Base-by-base conservation (phyloP, 1,140 invertebrate species). In the Drosophila sp. region DNA sequence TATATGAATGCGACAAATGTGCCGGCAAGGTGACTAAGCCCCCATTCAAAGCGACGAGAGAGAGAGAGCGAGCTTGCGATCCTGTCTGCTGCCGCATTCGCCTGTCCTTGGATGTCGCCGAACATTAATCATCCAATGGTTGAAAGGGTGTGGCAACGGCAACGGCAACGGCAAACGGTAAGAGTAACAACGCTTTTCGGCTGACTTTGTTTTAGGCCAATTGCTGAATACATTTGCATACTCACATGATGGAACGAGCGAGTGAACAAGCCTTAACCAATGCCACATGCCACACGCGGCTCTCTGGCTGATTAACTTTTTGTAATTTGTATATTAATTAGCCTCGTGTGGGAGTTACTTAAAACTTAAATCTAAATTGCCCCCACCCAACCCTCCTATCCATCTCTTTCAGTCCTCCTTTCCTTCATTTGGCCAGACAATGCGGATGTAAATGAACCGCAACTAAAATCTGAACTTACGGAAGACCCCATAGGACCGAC, bases 371-470 rank as follows among this genome's bases (percentile, higher is more conserved):
- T 79, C 72, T 66, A 86, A 85, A 75, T 57, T 66, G 82, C 55
- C 32, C 25, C 10, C 47, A 47, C 7, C 64, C 68, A 60, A 60
- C 60, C 40, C 77, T 55, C 56, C 77, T 55, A 67, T 62, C 66
- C 41, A 56, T 32, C 50, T 6, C 58, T 63, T 58, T 66, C 77
- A 68, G 62, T 40, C 76, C 63, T n/a, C 3, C 3, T 17, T 64
- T 61, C 69, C 44, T 54, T 38, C 30, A 3, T 4, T 38, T 3
- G 35, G 50, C 70, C 68, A 80, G 62, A 87, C 84, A 87, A 87
- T 87, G 71, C 78, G 84, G 76, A 87, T 83, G 83, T 89, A 89
- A 87, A 84, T 87, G 84, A 89, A 76, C 72, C 66, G 73, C 68
- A 64, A 76, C 73, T 64, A 76, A 76, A 76, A 27, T 66, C 35